Percentiles rank a stretch among this genome's conserved stretches.
phyloP scores from a whole-genome alignment of 2,888 invertebrate genomes.

The Dorcus hopei region DNA sequence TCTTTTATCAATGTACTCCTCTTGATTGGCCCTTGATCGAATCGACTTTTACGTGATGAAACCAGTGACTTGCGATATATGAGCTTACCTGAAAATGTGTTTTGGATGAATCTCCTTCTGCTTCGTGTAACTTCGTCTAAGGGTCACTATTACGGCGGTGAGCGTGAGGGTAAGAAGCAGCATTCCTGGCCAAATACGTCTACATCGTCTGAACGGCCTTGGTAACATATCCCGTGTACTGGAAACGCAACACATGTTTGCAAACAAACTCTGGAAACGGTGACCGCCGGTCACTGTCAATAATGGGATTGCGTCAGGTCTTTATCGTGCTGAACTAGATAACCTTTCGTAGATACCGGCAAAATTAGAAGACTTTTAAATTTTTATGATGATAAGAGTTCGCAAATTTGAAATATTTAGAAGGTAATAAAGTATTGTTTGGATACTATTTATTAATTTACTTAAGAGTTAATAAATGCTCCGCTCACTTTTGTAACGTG shows the following conservation, averaged over 20 bases:
- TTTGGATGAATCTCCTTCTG: conserved; percentile 27
- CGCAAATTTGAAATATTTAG: too few species aligned
- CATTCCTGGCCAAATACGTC: conserved; percentile 36
- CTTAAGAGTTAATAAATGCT: background rate
- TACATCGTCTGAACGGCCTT: conserved; percentile 40
- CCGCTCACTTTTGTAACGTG: too few species aligned
- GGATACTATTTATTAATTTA: too few species aligned
- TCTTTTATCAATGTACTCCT: conserved; percentile 67
- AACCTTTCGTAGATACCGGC: background rate
- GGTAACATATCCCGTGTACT: conserved; percentile 34
- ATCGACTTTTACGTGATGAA: background rate
- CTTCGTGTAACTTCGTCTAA: conserved; percentile 25
- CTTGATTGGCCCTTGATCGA: conserved; percentile 58
- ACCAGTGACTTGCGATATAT: background rate
- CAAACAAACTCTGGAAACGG: too few species aligned
- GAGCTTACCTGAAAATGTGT: conserved; percentile 35
- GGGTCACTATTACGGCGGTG: conserved; percentile 31
- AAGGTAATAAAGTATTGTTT: too few species aligned
- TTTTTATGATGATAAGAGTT: too few species aligned
- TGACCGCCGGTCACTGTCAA: too few species aligned
- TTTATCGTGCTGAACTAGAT: background rate
- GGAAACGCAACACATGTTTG: background rate
- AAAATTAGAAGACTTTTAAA: background rate
- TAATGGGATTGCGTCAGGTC: too few species aligned
- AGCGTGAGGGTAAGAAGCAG: conserved; percentile 30